Percentiles rank a stretch among this genome's conserved stretches.
These are phyloP conservation scores for Nephrotoma flavescens DNA, from an alignment of 2,888 invertebrate genomes.

Conservation along the genomic window DNA sequence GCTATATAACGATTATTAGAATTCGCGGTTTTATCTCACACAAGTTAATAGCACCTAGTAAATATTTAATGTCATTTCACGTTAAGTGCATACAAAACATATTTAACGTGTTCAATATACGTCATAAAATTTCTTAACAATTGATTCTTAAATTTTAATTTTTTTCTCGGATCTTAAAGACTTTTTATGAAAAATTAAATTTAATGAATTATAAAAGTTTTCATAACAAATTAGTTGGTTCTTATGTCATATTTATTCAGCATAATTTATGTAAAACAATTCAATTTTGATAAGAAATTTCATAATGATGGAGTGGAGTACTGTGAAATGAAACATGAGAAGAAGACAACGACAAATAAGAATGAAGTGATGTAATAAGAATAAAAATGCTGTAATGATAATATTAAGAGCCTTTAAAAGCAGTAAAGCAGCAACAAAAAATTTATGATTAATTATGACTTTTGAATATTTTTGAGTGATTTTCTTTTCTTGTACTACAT, in stretches of 20 bases:
- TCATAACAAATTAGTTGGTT: neutral
- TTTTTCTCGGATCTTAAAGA: neutral
- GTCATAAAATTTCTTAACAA: neutral
- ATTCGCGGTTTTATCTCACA: no score
- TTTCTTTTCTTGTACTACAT: neutral
- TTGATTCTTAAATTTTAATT: neutral
- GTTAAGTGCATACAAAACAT: neutral
- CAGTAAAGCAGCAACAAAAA: neutral
- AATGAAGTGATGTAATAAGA: neutral
- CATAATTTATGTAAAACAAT: neutral
- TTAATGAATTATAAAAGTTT: neutral
- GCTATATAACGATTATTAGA: no score
- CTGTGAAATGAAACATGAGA: neutral
- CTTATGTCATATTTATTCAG: neutral
- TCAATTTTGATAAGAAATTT: neutral
- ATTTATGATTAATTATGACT: neutral
- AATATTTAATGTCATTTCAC: neutral
- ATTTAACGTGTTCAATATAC: neutral
- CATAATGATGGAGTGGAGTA: neutral
- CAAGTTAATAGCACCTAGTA: no score
- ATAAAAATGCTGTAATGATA: neutral
- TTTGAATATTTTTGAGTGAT: neutral
- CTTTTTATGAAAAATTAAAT: neutral
- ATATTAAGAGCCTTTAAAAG: neutral
- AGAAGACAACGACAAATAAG: neutral